Evolutionary conservation across 2,113 vertebrate species (phyloP), one percentile per base, ranked within the genome.

Genomic region (Platanista minor): DNA sequence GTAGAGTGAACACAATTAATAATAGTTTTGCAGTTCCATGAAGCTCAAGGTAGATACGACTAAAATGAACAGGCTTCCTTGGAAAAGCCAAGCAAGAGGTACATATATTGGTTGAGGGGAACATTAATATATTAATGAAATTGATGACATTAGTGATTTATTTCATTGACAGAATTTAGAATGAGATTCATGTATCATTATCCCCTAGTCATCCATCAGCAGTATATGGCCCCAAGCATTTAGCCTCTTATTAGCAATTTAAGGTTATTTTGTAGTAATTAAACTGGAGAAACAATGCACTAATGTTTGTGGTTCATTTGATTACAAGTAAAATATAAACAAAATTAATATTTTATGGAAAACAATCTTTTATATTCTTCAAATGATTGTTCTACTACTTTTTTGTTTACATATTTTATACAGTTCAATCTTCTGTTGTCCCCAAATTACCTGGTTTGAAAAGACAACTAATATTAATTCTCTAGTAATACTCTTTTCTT

Each of bases 181-280:
- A 96, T 49, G 88, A 95, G 96, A 77, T 96, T 96, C 93, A 98
- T 98, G 97, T 97, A 97, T 98, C 95, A 97, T 96, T 95, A 97
- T 88, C 8, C 15, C 15, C 4, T 91, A 94, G 90, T 95, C 96
- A 97, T 67, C 14, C n/a, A 93, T 97, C 89, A 94, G 41, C 39
- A 8, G 4, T 91, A 43, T 39, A 78, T 94, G 95, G 96, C 83
- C 36, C 13, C 20, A 95, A 59, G 54, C 23, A 95, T 46, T 21
- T 4, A 52, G 17, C 59, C 43, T 82, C 80, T 67, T 62, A 1
- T 92, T 97, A 95, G 75, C 72, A 75, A 74, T 95, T 93, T 93
- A 93, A 96, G 33, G 61, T 94, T 91, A 62, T 81, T 97, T 97
- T 82, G 15, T 82, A 90, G 49, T 27, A 90, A 96, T 93, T 97